phyloP scores from a whole-genome alignment of 2,113 vertebrate genomes.

The Pangasianodon hypophthalmus region DNA sequence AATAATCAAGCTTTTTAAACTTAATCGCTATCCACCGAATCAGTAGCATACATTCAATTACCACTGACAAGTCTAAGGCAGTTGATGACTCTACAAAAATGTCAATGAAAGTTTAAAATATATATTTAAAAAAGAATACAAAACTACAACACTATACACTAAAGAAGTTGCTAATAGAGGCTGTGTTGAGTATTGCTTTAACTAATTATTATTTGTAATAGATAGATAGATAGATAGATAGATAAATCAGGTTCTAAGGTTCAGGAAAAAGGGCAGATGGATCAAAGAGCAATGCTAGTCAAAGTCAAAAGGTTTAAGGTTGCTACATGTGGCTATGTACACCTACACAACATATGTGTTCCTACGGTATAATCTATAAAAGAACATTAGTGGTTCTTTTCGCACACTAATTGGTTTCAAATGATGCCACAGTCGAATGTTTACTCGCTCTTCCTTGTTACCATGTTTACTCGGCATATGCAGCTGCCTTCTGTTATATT shows the following conservation, averaged over 20 bases:
- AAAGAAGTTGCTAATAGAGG: not conserved
- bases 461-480: conserved; percentile 37
- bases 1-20: not conserved
- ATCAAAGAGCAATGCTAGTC: not conserved
- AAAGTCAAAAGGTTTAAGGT: conserved; percentile 9
- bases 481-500: conserved; percentile 46
- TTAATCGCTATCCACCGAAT: not conserved
- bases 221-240: not conserved
- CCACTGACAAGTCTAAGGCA: not conserved
- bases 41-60: not conserved
- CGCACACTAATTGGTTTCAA: conserved; percentile 48
- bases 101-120: too few relatives aligned
- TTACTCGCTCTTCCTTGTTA: conserved; percentile 38
- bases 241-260: not conserved
- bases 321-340: not conserved
- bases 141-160: not conserved
- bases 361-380: conserved; percentile 11
- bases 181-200: too few relatives aligned
- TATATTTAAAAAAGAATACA: too few relatives aligned
- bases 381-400: conserved; percentile 25
- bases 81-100: too few relatives aligned
- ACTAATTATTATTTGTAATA: not conserved
- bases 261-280: not conserved
- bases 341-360: conserved; percentile 34
- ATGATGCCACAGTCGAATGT: conserved; percentile 45